phyloP scores from a whole-genome alignment of 2,113 vertebrate genomes.

The Xiphophorus maculatus region DNA sequence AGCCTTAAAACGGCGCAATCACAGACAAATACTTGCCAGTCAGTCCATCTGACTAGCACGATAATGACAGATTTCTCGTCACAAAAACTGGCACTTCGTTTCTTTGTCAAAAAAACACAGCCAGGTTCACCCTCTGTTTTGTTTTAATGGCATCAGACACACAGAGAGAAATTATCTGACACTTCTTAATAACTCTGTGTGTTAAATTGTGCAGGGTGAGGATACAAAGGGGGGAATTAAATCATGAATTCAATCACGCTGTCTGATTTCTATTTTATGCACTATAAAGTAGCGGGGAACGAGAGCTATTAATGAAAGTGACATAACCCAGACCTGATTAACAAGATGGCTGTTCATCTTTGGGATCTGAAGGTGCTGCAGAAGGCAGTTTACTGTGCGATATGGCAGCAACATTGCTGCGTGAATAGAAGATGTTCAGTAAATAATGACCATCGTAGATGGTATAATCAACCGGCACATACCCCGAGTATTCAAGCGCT shows the following conservation, averaged over 20 bases:
- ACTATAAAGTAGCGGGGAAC: slow-evolving; percentile 38
- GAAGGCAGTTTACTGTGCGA: slow-evolving; percentile 3
- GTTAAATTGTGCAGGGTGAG: slow-evolving; percentile 1
- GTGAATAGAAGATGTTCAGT: neutral
- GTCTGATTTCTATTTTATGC: slow-evolving; percentile 21
- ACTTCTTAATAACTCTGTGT: slow-evolving; percentile 33
- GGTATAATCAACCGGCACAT: slow-evolving; percentile 35
- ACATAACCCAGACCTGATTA: slow-evolving; percentile 37
- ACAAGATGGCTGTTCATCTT: slow-evolving; percentile 42
- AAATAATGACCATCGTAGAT: slow-evolving; percentile 55
- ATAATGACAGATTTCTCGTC: slow-evolving; percentile 44
- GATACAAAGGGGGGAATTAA: neutral
- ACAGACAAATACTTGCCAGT: slow-evolving; percentile 64
- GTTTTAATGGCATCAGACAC: slow-evolving; percentile 23
- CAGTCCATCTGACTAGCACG: slow-evolving; percentile 67
- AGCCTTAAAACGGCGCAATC: slow-evolving; percentile 49
- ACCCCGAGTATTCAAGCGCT: neutral
- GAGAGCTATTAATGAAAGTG: slow-evolving; percentile 44
- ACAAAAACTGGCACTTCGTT: slow-evolving; percentile 15
- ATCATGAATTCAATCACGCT: slow-evolving; percentile 13
- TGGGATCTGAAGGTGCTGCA: slow-evolving; percentile 42
- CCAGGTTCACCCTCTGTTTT: slow-evolving; percentile 4
- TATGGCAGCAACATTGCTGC: neutral
- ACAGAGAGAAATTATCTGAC: slow-evolving; percentile 26
- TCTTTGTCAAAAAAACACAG: slow-evolving; percentile 22